Conservation (phyloP, 2,888 invertebrate genomes). For the Hirudinaria manillensis region DNA sequence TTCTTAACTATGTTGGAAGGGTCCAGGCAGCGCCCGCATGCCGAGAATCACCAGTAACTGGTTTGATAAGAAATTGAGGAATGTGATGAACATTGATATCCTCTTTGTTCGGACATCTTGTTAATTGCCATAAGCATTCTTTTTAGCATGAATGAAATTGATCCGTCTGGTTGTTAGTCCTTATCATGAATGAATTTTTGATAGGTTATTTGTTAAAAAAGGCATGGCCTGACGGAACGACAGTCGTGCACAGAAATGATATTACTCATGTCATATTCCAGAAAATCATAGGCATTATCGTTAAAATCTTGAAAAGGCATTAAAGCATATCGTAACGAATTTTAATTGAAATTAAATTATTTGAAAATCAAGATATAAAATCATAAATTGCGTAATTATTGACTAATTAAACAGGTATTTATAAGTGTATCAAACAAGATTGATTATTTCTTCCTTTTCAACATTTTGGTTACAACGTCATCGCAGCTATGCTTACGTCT, state of each 20-base stretch:
- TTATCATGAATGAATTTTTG: neutral
- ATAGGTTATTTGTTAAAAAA: neutral
- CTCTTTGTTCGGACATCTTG: neutral
- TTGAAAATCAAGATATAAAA: conserved; percentile 2
- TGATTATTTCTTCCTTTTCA: conserved; percentile 30
- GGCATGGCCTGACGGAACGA: neutral
- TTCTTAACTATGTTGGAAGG: neutral
- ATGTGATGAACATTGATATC: neutral
- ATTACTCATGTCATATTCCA: too few species aligned
- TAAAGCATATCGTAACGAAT: neutral
- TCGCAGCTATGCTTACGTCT: conserved; percentile 18
- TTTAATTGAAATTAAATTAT: neutral
- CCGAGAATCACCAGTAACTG: neutral
- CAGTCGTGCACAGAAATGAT: neutral
- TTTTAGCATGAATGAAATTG: conserved; percentile 18
- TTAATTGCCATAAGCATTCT: neutral
- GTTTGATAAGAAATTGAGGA: neutral
- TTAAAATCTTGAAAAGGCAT: neutral
- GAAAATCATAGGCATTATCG: neutral
- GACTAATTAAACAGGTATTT: conserved; percentile 2
- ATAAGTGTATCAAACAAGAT: neutral
- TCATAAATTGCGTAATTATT: conserved; percentile 11
- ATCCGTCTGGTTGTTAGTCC: neutral
- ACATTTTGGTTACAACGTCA: conserved; percentile 28
- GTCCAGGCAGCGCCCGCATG: conserved; percentile 14